Evolutionary conservation across 2,888 invertebrate species (phyloP).

Genomic region (Agrotis exclamationis): DNA sequence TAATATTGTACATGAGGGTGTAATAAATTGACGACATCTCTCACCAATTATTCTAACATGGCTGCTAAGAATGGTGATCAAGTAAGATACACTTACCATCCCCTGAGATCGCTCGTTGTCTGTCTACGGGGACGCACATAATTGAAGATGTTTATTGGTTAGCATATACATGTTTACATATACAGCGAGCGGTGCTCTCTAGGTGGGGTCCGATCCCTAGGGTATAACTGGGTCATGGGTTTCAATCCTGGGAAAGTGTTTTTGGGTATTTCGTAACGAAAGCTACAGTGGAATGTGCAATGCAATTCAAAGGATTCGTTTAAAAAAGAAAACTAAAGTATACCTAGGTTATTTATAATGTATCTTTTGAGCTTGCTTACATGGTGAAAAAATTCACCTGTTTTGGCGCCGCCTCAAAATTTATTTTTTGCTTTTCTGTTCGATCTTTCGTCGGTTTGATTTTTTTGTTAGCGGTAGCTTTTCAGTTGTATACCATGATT

Average conservation of each 20-base stretch:
- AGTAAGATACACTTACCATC: neutral
- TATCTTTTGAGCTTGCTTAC: neutral
- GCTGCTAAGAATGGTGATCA: conserved; percentile 26
- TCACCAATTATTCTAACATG: conserved; percentile 20
- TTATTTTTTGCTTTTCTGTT: too few relatives aligned
- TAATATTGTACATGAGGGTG: neutral
- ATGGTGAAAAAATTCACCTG: neutral
- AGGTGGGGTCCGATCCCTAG: neutral
- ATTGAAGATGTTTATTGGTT: conserved; percentile 35
- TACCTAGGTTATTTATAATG: too few relatives aligned
- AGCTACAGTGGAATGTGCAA: neutral
- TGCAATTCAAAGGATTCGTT: too few relatives aligned
- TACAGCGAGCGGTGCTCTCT: neutral
- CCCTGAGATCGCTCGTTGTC: conserved; percentile 25
- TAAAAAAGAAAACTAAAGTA: too few relatives aligned
- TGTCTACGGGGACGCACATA: conserved; percentile 31
- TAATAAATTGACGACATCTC: conserved; percentile 17
- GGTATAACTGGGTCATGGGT: conserved; percentile 1
- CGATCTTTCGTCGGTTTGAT: too few relatives aligned
- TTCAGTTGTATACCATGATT: too few relatives aligned
- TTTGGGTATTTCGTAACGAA: neutral
- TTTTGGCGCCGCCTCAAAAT: too few relatives aligned
- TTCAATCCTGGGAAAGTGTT: neutral
- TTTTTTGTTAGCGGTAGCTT: too few relatives aligned
- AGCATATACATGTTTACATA: conserved; percentile 1